These are phyloP conservation scores for Mormyrus iriodes DNA, from an alignment of 2,113 vertebrate genomes.

Conservation along the genomic window DNA sequence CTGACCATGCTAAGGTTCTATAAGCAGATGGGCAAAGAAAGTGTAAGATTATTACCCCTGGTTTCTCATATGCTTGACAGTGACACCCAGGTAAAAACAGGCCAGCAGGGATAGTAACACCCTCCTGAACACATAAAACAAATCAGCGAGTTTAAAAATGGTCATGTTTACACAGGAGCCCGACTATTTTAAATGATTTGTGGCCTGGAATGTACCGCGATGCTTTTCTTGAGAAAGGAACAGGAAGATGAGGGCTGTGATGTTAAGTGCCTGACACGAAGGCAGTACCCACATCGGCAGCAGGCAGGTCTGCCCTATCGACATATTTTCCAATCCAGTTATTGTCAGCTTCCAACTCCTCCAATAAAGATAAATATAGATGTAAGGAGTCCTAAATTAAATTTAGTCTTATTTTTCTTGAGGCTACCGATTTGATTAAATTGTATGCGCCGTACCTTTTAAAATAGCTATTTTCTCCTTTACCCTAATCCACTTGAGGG, in stretches of 20 bases:
- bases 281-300: background rate
- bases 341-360: constrained; percentile 5
- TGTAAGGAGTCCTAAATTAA: constrained; percentile 25
- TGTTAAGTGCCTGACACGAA: background rate
- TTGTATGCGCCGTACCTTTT: constrained; percentile 17
- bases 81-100: background rate
- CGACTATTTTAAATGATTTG: background rate
- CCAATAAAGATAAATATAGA: constrained; percentile 24
- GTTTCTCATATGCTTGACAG: background rate
- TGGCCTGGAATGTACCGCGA: background rate
- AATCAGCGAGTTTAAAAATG: background rate
- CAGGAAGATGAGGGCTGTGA: background rate
- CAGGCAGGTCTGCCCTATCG: background rate
- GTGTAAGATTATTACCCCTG: background rate
- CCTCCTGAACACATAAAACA: background rate
- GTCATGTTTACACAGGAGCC: background rate
- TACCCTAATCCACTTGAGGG: constrained; percentile 20
- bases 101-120: background rate
- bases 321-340: constrained; percentile 12
- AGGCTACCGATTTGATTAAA: constrained; percentile 29
- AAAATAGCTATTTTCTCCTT: constrained; percentile 26
- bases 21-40: background rate
- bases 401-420: constrained; percentile 17
- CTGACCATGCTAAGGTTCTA: background rate
- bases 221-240: background rate